These are phyloP conservation scores for Chaenogobius annularis DNA, from an alignment of 2,113 vertebrate species.

Conservation along the genomic window DNA sequence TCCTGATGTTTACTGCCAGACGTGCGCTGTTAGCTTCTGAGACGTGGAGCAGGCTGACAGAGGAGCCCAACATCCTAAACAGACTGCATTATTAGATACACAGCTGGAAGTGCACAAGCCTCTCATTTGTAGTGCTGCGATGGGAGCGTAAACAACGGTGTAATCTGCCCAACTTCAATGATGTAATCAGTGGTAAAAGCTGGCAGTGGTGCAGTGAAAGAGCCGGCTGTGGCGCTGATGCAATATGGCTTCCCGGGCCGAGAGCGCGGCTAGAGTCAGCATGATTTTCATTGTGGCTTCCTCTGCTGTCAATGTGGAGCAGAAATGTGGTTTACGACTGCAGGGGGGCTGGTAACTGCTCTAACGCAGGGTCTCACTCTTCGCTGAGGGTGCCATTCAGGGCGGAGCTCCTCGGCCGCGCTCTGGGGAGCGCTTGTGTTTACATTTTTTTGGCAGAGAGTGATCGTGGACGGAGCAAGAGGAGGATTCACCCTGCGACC, in stretches of 20 bases:
- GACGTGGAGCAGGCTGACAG: slow-evolving; percentile 60
- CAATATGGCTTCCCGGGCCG: slow-evolving; percentile 21
- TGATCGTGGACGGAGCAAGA: too few relatives aligned
- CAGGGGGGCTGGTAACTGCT: too few relatives aligned
- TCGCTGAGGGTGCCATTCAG: too few relatives aligned
- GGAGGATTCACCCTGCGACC: too few relatives aligned
- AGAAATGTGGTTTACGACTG: slow-evolving; percentile 1
- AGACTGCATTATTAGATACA: slow-evolving; percentile 61
- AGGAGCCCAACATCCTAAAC: slow-evolving; percentile 60
- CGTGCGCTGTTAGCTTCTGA: slow-evolving; percentile 53
- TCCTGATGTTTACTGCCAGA: slow-evolving; percentile 53
- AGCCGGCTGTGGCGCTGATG: slow-evolving; percentile 30
- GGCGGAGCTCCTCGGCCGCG: too few relatives aligned
- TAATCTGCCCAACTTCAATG: slow-evolving; percentile 65
- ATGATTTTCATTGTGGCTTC: slow-evolving; percentile 7
- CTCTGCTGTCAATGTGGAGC: slow-evolving; percentile 20
- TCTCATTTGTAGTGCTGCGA: slow-evolving; percentile 57
- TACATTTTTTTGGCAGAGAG: too few relatives aligned
- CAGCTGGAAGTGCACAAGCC: slow-evolving; percentile 66
- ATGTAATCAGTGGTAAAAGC: slow-evolving; percentile 71
- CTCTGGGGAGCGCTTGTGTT: too few relatives aligned
- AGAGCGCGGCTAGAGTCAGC: slow-evolving; percentile 19
- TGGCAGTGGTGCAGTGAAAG: slow-evolving; percentile 35
- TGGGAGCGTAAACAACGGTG: slow-evolving; percentile 61
- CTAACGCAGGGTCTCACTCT: too few relatives aligned